Evolutionary conservation across 2,888 invertebrate species (phyloP).

Genomic region (Chrysolina haemoptera): DNA sequence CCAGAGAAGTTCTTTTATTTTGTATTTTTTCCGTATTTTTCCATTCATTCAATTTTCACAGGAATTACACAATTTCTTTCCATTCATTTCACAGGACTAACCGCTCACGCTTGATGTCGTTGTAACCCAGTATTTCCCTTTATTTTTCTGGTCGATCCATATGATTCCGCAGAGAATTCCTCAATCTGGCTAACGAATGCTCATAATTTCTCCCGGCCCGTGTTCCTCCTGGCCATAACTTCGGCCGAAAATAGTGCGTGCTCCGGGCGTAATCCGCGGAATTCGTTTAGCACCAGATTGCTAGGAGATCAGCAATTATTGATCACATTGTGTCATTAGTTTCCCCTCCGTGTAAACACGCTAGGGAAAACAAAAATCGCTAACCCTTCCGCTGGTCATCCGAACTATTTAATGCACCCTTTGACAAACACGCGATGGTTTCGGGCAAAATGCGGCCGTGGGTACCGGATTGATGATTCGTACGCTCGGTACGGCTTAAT

Average conservation of each 20-base stretch:
- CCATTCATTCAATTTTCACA: no score
- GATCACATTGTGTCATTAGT: slow-evolving; percentile 56
- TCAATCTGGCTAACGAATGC: slow-evolving; percentile 27
- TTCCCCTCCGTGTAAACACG: slow-evolving; percentile 51
- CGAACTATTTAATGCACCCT: slow-evolving; percentile 56
- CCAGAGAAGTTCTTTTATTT: no score
- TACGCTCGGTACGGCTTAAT: slow-evolving; percentile 29
- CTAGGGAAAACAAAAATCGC: slow-evolving; percentile 54
- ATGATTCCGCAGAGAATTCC: slow-evolving; percentile 14
- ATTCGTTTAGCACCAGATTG: slow-evolving; percentile 55
- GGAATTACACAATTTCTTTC: no score
- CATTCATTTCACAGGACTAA: no score
- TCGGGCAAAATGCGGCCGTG: slow-evolving; percentile 31
- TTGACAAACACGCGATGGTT: slow-evolving; percentile 51
- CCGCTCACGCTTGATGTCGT: no score
- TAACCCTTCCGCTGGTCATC: slow-evolving; percentile 58
- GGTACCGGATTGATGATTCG: slow-evolving; percentile 33
- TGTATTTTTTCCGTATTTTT: no score
- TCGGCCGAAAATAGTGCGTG: slow-evolving; percentile 47
- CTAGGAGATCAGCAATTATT: slow-evolving; percentile 57
- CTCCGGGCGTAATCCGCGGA: slow-evolving; percentile 50
- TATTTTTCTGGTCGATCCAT: neutral
- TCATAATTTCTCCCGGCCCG: slow-evolving; percentile 31
- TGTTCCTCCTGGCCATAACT: slow-evolving; percentile 35
- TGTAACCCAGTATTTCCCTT: no score